These are phyloP conservation scores for Pelmatolapia mariae DNA, from an alignment of 2,113 vertebrate species.

Conservation along the genomic window DNA sequence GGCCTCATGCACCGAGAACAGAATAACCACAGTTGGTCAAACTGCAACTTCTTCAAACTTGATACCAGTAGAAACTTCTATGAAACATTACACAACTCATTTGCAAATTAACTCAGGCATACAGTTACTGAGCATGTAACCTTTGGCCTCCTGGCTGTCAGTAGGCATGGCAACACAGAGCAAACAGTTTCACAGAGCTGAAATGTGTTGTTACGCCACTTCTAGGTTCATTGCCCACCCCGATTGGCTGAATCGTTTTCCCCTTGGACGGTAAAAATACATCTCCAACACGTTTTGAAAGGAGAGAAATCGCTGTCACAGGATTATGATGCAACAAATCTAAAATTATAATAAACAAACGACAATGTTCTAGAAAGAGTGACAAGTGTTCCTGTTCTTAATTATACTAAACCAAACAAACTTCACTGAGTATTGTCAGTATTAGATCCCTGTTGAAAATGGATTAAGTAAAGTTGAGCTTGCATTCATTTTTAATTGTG, in stretches of 20 bases:
- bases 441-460: not conserved
- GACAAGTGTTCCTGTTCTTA: not conserved
- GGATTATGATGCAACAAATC: not conserved
- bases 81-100: not conserved
- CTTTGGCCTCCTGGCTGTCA: not conserved
- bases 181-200: not conserved
- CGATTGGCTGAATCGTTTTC: not conserved
- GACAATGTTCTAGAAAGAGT: not conserved
- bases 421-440: not conserved
- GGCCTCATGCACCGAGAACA: not conserved
- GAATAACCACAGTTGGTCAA: not conserved
- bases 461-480: not conserved
- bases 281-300: not conserved
- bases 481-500: not conserved
- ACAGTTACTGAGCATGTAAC: not conserved
- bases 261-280: constrained; percentile 3
- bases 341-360: not conserved
- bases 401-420: not conserved
- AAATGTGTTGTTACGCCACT: not conserved
- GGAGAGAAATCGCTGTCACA: not conserved
- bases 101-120: not conserved
- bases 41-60: not conserved
- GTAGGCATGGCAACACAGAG: not conserved
- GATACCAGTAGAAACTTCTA: not conserved
- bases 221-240: not conserved